These are phyloP conservation scores for Solenopsis invicta DNA, from an alignment of 1,140 invertebrate species.

Conservation along the genomic window DNA sequence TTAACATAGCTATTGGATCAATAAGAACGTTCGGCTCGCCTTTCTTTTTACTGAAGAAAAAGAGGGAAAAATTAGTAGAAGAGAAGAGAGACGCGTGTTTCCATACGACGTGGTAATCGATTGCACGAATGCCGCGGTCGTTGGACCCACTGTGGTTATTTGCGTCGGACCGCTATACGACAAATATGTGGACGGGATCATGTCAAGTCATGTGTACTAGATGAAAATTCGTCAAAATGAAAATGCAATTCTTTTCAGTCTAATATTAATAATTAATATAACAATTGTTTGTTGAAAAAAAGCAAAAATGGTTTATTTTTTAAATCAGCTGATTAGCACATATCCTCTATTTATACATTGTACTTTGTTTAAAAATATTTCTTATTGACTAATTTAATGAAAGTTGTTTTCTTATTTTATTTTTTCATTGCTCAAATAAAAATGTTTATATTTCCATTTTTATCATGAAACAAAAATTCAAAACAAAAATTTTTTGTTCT, in stretches of 20 bases:
- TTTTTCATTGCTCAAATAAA: constrained; percentile 2
- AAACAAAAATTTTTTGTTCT: neutral
- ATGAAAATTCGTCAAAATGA: neutral
- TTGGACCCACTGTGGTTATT: constrained; percentile 42
- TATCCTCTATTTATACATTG: neutral
- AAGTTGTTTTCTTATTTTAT: neutral
- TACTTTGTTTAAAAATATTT: neutral
- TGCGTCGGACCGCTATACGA: neutral
- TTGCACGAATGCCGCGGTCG: constrained; percentile 34
- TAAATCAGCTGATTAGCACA: neutral
- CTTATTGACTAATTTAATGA: neutral
- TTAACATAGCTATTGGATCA: constrained; percentile 68
- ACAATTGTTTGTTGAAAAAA: neutral
- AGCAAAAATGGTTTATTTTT: neutral
- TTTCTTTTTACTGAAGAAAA: constrained; percentile 8
- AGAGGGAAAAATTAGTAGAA: neutral
- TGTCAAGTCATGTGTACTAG: constrained; percentile 1
- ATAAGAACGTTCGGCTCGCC: constrained; percentile 46
- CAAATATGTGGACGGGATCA: constrained; percentile 29
- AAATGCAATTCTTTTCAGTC: neutral
- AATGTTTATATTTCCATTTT: neutral
- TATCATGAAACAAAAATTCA: neutral
- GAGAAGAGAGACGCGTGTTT: constrained; percentile 4
- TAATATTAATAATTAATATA: neutral
- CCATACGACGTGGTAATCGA: constrained; percentile 19